Conservation (phyloP, 1,140 invertebrate species). For the Solenopsis invicta region DNA sequence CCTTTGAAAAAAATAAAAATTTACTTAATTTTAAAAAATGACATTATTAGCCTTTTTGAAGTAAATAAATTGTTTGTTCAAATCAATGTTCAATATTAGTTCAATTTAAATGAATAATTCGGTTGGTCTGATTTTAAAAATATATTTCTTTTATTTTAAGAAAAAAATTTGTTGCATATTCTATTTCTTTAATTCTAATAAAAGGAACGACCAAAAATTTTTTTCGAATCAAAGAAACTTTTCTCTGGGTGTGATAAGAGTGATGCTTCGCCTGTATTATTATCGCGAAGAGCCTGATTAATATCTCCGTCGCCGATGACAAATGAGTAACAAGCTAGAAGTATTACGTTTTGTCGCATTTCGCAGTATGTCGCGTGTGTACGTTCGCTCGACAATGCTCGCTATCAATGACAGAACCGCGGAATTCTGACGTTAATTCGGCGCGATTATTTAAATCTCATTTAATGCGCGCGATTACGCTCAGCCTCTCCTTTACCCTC, state of each 20-base stretch:
- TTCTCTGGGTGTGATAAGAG: background rate
- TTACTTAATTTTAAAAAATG: no score
- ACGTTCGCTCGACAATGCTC: background rate
- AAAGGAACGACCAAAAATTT: no score
- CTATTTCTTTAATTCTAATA: no score
- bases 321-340: constrained; percentile 32
- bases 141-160: no score
- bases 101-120: no score
- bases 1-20: no score
- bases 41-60: no score
- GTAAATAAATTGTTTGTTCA: no score
- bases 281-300: constrained; percentile 20
- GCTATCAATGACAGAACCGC: background rate
- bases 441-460: constrained; percentile 40
- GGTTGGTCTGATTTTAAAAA: no score
- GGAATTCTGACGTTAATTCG: constrained; percentile 36
- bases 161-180: no score
- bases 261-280: constrained; percentile 8
- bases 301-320: constrained; percentile 17
- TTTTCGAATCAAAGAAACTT: no score
- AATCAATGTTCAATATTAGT: no score
- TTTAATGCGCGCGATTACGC: constrained; percentile 12
- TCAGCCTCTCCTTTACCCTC: background rate
- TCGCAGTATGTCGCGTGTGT: constrained; percentile 10
- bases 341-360: constrained; percentile 42